Percentiles rank a stretch among this genome's conserved stretches.
These are phyloP conservation scores for Acanthisitta chloris DNA, from an alignment of 2,113 vertebrate genomes.

Conservation along the genomic window DNA sequence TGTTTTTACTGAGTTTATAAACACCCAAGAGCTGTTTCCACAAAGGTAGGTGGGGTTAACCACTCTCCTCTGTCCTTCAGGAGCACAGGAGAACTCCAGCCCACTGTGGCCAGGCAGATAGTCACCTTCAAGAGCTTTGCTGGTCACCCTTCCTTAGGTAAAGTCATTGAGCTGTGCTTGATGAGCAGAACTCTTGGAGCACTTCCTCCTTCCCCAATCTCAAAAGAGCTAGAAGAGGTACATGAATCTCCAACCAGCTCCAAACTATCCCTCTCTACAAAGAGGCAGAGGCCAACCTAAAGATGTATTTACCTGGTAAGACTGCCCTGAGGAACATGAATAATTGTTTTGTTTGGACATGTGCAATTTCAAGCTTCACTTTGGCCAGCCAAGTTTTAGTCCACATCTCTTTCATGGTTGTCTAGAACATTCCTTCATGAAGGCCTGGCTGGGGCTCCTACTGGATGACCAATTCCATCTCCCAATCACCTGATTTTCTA, in stretches of 20 bases:
- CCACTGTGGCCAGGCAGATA: not conserved
- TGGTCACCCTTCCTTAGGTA: not conserved
- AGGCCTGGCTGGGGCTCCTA: not conserved
- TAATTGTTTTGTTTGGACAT: not conserved
- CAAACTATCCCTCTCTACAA: not conserved
- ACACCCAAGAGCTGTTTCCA: accelerated
- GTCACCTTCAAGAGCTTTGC: not conserved
- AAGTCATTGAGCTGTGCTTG: not conserved
- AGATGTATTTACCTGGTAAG: not conserved
- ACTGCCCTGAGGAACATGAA: not conserved
- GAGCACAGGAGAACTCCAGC: not conserved
- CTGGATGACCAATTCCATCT: not conserved
- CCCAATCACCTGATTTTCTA: not conserved
- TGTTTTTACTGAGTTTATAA: not conserved
- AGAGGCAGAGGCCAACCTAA: not conserved
- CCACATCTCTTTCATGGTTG: not conserved
- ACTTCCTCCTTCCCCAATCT: not conserved
- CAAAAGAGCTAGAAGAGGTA: not conserved
- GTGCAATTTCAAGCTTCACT: not conserved
- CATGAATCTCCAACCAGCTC: not conserved
- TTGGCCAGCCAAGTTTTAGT: not conserved
- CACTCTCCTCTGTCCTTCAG: not conserved
- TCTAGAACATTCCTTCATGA: not conserved
- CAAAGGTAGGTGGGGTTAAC: not conserved
- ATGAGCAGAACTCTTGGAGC: not conserved